Conservation (phyloP, 2,113 vertebrate genomes). For the Eretmochelys imbricata region DNA sequence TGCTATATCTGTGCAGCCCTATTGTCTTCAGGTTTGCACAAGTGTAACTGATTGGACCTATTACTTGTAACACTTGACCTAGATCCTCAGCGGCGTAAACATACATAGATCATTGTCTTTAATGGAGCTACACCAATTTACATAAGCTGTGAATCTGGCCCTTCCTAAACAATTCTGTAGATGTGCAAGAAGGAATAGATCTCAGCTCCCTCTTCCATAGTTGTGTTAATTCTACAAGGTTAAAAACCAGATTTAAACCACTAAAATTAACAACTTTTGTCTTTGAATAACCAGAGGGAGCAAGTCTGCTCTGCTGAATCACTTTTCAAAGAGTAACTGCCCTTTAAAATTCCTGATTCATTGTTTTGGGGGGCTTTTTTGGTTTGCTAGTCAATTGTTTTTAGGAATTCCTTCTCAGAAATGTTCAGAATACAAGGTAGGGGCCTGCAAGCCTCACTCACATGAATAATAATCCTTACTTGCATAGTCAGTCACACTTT, state of each 20-base stretch:
- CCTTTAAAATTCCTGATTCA: not conserved
- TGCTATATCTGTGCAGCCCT: not conserved
- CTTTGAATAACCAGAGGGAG: not conserved
- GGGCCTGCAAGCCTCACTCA: not conserved
- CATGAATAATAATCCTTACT: not conserved
- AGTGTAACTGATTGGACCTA: not conserved
- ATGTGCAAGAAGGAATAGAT: not conserved
- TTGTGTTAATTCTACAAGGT: not conserved
- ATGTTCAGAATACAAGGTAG: not conserved
- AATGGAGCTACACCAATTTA: not conserved
- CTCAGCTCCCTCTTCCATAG: not conserved
- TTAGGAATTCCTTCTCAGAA: not conserved
- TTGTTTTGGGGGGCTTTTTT: not conserved
- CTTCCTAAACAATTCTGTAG: not conserved
- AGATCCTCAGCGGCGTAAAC: not conserved
- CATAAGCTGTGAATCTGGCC: not conserved
- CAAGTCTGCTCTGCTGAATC: not conserved
- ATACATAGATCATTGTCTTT: not conserved
- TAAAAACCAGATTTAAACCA: not conserved
- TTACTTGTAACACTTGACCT: not conserved
- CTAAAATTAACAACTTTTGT: not conserved
- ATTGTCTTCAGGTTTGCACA: not conserved
- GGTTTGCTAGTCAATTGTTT: not conserved
- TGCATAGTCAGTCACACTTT: not conserved
- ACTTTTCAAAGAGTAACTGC: not conserved